These are phyloP conservation scores for Recurvirostra avosetta DNA, from an alignment of 2,113 vertebrate species.

Conservation along the genomic window DNA sequence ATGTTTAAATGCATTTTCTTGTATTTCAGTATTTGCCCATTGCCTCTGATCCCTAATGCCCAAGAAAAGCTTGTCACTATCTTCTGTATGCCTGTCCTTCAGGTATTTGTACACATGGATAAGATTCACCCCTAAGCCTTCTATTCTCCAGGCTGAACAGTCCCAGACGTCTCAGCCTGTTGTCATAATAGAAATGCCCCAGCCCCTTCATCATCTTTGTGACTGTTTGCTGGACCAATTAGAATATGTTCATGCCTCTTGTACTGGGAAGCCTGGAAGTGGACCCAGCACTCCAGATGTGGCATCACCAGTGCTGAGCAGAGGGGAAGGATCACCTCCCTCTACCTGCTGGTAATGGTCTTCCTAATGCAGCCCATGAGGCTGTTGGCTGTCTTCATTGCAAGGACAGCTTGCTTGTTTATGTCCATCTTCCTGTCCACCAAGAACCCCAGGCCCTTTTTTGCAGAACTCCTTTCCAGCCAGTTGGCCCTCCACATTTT, in stretches of 20 bases:
- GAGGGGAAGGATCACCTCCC: background rate
- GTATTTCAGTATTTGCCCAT: background rate
- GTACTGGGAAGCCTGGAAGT: background rate
- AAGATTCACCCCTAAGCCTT: background rate
- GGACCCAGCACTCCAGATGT: background rate
- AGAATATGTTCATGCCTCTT: background rate
- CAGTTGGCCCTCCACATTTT: background rate
- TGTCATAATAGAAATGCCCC: background rate
- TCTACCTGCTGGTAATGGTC: background rate
- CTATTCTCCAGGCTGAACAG: background rate
- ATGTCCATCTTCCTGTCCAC: background rate
- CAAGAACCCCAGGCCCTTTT: background rate
- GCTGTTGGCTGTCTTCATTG: background rate
- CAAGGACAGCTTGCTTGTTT: background rate
- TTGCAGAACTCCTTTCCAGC: background rate
- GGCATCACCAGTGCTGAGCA: background rate
- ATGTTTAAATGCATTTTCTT: background rate
- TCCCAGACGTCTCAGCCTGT: background rate
- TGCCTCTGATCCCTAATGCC: background rate
- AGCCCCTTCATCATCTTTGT: background rate
- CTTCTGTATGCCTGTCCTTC: fast-evolving
- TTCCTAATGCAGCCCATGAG: background rate
- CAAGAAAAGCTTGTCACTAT: background rate
- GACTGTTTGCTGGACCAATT: background rate
- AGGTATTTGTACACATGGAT: background rate